Evolutionary conservation across 2,888 invertebrate genomes (phyloP), one percentile per base, ranked within the genome.

Genomic region (Allolobophora icterica): DNA sequence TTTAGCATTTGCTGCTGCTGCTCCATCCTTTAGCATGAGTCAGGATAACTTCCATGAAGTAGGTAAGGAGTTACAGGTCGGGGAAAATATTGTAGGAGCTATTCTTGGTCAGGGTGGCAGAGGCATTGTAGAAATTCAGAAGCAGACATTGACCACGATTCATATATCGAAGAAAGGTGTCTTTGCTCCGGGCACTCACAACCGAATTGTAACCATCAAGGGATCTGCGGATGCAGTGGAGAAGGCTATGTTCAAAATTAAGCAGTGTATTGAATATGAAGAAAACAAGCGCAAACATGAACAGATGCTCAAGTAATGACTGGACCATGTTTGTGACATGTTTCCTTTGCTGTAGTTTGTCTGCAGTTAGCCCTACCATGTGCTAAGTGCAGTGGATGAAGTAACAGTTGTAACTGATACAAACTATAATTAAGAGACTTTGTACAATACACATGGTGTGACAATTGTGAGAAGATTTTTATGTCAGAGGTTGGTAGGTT

Each of bases 101-200:
- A 98, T 99, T 95, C 97, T 99, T 96, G 99, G 98, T 96, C 98
- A 98, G 94, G 98, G 98, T 95, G 99, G 99, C 93, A 97, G 98
- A 96, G 97, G 98, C 96, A 97, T 99, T 95, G 97, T 98, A 95
- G 99, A 99, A 96, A 98, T 99, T 96, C 99, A 99, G 96, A 98
- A 98, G 96, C 97, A 97, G 96, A 98, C 98, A 95, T 98, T 98
- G 96, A 98, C 99, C 96, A 98, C 97, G 96, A 98, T 99, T 96
- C 98, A 99, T 96, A 99, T 99, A 96, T 98, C 98, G 94, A 99
- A 99, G 97, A 99, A 99, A 96, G 98, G 98, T 96, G 98, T 98
- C 95, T 99, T 98, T 96, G 98, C 98, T 95, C 98, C 99, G 93
- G 98, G 98, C 96, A 99, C 98, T 94, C 97, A 98, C 96, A 98